Evolutionary conservation across 35 echinoderm and acorn worm genomes (phyloP).

Genomic region (Hemicentrotus pulcherrimus): DNA sequence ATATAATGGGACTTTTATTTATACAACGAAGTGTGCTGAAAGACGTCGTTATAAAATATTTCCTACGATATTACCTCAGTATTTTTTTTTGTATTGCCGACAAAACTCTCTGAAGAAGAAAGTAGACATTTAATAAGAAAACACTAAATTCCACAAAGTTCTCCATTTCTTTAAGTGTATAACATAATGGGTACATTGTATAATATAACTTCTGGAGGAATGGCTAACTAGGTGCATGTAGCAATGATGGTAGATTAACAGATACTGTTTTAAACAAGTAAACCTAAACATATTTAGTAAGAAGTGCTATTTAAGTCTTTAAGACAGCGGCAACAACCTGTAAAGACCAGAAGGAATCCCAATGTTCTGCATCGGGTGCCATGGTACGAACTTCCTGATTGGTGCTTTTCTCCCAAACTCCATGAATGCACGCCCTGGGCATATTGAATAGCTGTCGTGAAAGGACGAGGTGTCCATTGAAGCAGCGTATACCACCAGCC

Average conservation of each 20-base stretch:
- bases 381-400: slow-evolving; percentile 15
- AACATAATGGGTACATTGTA: neutral
- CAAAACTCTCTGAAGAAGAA: no score
- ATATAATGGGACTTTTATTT: no score
- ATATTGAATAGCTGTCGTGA: neutral
- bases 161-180: neutral
- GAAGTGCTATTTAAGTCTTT: neutral
- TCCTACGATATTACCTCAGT: no score
- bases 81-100: no score
- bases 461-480: slow-evolving; percentile 12
- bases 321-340: neutral
- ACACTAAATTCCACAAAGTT: neutral
- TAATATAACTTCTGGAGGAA: neutral
- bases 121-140: no score
- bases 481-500: slow-evolving; percentile 22
- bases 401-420: slow-evolving; percentile 5
- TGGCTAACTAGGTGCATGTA: neutral
- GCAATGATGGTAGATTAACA: neutral
- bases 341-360: neutral
- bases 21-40: no score
- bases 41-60: no score
- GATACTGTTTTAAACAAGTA: neutral
- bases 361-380: neutral
- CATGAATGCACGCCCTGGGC: neutral
- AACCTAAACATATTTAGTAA: neutral